These are phyloP conservation scores for Muscidifurax raptorellus DNA, from an alignment of 1,140 invertebrate species.

Conservation along the genomic window DNA sequence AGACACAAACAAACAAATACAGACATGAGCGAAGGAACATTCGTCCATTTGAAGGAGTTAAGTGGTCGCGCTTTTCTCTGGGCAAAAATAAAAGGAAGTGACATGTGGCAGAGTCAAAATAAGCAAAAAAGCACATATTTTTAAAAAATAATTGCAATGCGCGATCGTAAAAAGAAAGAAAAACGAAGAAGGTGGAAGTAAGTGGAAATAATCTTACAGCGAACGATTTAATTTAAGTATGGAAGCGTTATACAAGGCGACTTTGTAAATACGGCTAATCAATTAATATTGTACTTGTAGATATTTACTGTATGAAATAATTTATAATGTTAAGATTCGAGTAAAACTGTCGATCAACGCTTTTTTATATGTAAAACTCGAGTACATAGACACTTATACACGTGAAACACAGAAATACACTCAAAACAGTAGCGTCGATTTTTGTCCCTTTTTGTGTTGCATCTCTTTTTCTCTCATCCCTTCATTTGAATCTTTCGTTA, in stretches of 20 bases:
- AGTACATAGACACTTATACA: not conserved
- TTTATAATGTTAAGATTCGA: slow-evolving; percentile 63
- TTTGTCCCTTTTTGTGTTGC: slow-evolving; percentile 2
- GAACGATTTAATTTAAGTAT: slow-evolving; percentile 47
- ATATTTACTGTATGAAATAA: slow-evolving; percentile 62
- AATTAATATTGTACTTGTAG: slow-evolving; percentile 64
- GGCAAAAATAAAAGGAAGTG: slow-evolving; percentile 27
- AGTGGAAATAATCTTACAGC: slow-evolving; percentile 28
- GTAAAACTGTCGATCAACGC: slow-evolving; percentile 69
- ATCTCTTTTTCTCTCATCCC: slow-evolving; percentile 21
- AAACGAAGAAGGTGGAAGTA: slow-evolving; percentile 28
- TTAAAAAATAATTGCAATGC: slow-evolving; percentile 62
- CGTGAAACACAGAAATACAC: not conserved
- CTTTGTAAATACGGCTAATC: slow-evolving; percentile 70
- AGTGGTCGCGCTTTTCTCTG: not conserved
- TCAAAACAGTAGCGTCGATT: slow-evolving; percentile 17
- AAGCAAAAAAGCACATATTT: slow-evolving; percentile 66
- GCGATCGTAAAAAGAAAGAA: slow-evolving; percentile 30
- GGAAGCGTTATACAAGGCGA: slow-evolving; percentile 57
- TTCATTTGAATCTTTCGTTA: slow-evolving; percentile 31
- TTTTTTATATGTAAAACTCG: slow-evolving; percentile 71
- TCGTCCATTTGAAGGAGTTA: slow-evolving; percentile 14
- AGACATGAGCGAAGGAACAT: not conserved
- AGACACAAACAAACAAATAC: slow-evolving; percentile 42
- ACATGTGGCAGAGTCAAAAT: slow-evolving; percentile 47